A percentile compares a stretch with the other conserved stretches of the same genome.
Conservation (phyloP, 2,797 vertebrate species). For the Valencia hispanica region DNA sequence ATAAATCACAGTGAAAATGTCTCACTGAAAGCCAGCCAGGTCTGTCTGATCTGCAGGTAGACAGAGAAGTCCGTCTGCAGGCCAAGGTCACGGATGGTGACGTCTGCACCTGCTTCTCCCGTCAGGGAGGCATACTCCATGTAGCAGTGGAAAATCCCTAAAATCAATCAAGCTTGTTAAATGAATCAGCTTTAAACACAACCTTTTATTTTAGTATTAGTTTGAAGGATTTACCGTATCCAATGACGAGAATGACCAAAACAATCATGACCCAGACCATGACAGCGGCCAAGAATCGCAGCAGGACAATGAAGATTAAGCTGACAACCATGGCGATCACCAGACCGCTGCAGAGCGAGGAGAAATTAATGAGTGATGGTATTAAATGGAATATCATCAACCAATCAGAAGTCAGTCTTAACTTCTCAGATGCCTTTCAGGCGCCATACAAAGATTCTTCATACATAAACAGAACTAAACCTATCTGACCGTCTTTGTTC, state of each 20-base stretch:
- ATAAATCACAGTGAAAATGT: not conserved
- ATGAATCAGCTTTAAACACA: not conserved
- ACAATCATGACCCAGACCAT: slow-evolving; percentile 96
- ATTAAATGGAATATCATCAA: not conserved
- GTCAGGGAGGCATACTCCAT: slow-evolving; percentile 85
- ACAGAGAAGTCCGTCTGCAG: slow-evolving; percentile 91
- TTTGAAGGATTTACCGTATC: slow-evolving; percentile 83
- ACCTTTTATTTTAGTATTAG: not conserved
- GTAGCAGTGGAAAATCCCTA: slow-evolving; percentile 95
- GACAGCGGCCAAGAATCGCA: slow-evolving; percentile 89
- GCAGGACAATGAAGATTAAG: slow-evolving; percentile 89
- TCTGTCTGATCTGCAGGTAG: slow-evolving; percentile 93
- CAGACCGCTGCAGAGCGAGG: slow-evolving; percentile 81
- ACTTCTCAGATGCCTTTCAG: not conserved
- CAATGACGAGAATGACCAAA: slow-evolving; percentile 89
- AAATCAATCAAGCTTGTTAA: fast-evolving
- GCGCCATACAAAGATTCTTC: not conserved
- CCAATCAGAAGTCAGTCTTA: not conserved
- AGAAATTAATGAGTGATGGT: not conserved
- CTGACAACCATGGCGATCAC: slow-evolving; percentile 92
- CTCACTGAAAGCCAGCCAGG: slow-evolving; percentile 95
- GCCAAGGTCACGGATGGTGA: slow-evolving; percentile 89
- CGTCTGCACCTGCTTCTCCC: slow-evolving; percentile 83
- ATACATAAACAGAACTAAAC: not conserved
- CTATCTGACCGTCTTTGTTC: not conserved